Evolutionary conservation across 1,140 invertebrate species (phyloP).

Genomic region (Ephestia elutella): DNA sequence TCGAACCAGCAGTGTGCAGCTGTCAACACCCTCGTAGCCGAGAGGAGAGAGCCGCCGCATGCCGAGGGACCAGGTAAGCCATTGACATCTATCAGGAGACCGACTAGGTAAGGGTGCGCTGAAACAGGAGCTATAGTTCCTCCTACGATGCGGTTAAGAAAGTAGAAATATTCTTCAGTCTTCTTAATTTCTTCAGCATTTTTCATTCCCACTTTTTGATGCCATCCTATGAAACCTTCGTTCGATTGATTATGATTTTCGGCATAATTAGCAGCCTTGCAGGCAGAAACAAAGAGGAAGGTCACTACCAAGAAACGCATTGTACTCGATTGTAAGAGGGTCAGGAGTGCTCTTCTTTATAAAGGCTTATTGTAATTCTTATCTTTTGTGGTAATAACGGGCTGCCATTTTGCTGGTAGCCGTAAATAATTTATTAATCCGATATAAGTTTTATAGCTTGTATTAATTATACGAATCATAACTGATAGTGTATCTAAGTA

Average conservation of each 20-base stretch:
- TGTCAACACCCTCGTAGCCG: slow-evolving; percentile 36
- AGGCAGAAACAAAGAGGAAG: slow-evolving; percentile 14
- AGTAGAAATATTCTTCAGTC: slow-evolving; percentile 10
- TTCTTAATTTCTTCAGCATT: slow-evolving; percentile 29
- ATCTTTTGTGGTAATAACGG: neutral
- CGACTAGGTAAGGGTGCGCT: slow-evolving; percentile 45
- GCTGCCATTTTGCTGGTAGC: neutral
- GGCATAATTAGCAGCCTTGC: neutral
- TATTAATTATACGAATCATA: slow-evolving; percentile 12
- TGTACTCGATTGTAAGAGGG: slow-evolving; percentile 5
- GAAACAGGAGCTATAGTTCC: slow-evolving; percentile 33
- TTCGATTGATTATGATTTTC: slow-evolving; percentile 1
- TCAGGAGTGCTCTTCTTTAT: slow-evolving; percentile 11
- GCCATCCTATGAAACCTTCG: slow-evolving; percentile 31
- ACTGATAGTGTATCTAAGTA: neutral
- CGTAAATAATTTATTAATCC: slow-evolving; percentile 12
- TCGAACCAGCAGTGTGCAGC: slow-evolving; percentile 57
- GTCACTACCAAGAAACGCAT: slow-evolving; percentile 24
- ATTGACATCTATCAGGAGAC: slow-evolving; percentile 41
- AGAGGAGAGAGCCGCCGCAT: slow-evolving; percentile 45
- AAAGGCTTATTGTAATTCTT: slow-evolving; percentile 11
- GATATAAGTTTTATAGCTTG: slow-evolving; percentile 16
- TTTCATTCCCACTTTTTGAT: slow-evolving; percentile 35
- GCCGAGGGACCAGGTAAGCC: slow-evolving; percentile 30
- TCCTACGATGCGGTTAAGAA: slow-evolving; percentile 35